Evolutionary conservation across 2,113 vertebrate genomes (phyloP), one percentile per base, ranked within the genome.

Genomic region (Chaetura pelagica): DNA sequence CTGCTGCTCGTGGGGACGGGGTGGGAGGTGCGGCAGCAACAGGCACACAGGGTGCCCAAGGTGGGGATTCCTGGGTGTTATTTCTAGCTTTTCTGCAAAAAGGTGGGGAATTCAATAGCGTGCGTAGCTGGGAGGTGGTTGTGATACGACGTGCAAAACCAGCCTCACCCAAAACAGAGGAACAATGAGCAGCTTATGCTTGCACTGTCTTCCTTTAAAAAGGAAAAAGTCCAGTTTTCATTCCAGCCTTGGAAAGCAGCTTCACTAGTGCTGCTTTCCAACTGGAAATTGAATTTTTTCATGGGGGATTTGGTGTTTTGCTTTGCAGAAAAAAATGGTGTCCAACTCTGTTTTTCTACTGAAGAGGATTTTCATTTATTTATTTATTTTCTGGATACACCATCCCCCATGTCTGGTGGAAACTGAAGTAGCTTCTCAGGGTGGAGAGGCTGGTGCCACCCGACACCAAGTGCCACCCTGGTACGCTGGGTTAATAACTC

Each of bases 401-500:
- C 12, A 12, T 24, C 7, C 40, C 44, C 54, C 34, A 7, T 30
- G 67, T 34, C n/a, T n/a, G 7, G 17, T 57, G 51, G 64, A 52
- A 64, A 24, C 32, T 42, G 27, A 29, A 91, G 76, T 44, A 0
- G 0, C 8, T 44, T 57, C 38, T 54, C 1, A 1, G 48, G 20
- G 3, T 13, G 48, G 77, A 34, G 51, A 8, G 69, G 17, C 4
- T 0, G 0, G 15, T 72, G 32, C 22, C 20, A 32, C 10, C 21
- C 2, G 0, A 0, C 2, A 8, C 61, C 38, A 38, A 38, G 38
- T 34, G 75, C 44, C 6, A 2, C 27, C 66, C 29, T 2, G 9
- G 29, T 48, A 14, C 0, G 1, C 19, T 1, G 2, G 29, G n/a
- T 49, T 49, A 55, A 15, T 40, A 23, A 38, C 32, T 67, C 48